Base-by-base conservation (phyloP, 1,140 invertebrate genomes). In the Rhyacophila brunnea region DNA sequence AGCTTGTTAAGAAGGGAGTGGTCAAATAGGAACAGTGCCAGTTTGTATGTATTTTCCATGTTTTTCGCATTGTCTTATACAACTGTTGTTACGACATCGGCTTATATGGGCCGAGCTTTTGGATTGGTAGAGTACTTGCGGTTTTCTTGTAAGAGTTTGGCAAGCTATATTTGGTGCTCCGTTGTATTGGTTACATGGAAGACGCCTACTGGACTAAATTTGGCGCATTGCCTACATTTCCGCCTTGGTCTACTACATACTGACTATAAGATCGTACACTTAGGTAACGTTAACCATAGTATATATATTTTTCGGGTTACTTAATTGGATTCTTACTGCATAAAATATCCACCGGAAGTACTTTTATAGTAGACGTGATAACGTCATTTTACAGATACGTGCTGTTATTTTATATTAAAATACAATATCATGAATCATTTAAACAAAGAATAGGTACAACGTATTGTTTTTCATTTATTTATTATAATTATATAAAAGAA, bases 141-240 rank as follows among this genome's bases (percentile, higher is more conserved):
- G 13, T 44, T 54, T 23, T 28, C 51, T 15, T 18, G 14, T 15
- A 45, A 44, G 42, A 28, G 2, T 3, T 14, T 20, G 14, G 17
- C 23, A 14, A 38, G 23, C 42, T 45, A 42, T 45, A 56, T 56
- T 28, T 62, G 52, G 52, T 35, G n/a, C 5, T 34, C 6, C 28
- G 20, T 44, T 47, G 57, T 42, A 54, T 60, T 60, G 58, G 57
- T 36, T 52, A 28, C 34, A 14, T 20, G 28, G 28, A 45, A 38
- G 49, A 32, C 57, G 62, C 62, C 57, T 60, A 59, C 57, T 52
- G 40, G 43, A 35, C 45, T 53, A 52, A 59, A 64, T 55, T 64
- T 64, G 62, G 62, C 62, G 57, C 62, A 60, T 32, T 64, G 62
- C 62, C 62, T 51, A 43, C 50, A 58, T 44, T 15, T 34, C 45